Base-by-base conservation (phyloP, 2,888 invertebrate species). In the Agriotes lineatus region DNA sequence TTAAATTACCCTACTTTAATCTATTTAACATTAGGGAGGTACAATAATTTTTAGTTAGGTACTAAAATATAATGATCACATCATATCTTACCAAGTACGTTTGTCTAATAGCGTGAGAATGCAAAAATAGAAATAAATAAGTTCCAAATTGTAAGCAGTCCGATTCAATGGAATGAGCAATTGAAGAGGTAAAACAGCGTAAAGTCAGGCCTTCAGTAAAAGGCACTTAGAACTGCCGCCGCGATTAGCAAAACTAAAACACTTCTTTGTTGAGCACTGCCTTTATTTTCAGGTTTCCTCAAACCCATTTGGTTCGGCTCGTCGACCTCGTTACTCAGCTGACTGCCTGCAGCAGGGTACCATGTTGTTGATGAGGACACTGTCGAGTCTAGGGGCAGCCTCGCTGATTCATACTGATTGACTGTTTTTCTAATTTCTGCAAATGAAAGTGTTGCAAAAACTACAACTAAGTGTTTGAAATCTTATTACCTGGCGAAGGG, bases 231-330 rank as follows among this genome's bases (percentile, higher is more conserved):
- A 18, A 52, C n/a, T 10, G 52, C 30, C 1, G 33, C 19, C 2
- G 25, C 3, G 4, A 52, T 7, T 9, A 50, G 4, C 5, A 52
- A 52, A 33, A 52, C 18, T 3, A 52, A 16, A 12, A 22, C 22
- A 1, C 16, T 22, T 9, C 10, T 33, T 2, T 9, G 1, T 18
- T 33, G 16, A 4, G 18, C 10, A 5, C n/a, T 16, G 4, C 48
- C 50, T 4, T 20, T 25, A 22, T 59, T 68, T 7, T 75, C 72
- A 10, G 74, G 75, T 50, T 82, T 82, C 14, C 81, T 80, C 20
- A 87, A 78, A 0, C 88, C 88, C 74, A 87, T 85, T 75, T 88
- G 88, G 77, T 88, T 88, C 0, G 88, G 88, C 75, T 88, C 87
- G 68, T 88, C 88, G 1, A 88, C 86, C 74, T 86, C 85, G 75